phyloP scores from a whole-genome alignment of 2,888 invertebrate species.

The Tetranychus truncatus region DNA sequence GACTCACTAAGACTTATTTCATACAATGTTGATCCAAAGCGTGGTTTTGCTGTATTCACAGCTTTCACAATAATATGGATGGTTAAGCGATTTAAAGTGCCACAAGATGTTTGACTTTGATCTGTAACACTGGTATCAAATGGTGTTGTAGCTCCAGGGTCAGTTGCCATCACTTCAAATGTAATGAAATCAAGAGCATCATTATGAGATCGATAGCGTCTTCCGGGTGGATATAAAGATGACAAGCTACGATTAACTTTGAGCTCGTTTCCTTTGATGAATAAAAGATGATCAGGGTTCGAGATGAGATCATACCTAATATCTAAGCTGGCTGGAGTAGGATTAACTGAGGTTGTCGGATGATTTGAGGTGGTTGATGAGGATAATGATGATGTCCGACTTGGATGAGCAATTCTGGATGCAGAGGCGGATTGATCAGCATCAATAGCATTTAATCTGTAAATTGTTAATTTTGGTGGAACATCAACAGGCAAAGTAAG shows the following conservation, averaged over 20 bases:
- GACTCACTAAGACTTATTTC: constrained; percentile 79
- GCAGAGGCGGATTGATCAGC: not conserved
- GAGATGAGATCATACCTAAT: constrained; percentile 36
- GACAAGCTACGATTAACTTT: constrained; percentile 16
- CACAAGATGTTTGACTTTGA: constrained; percentile 8
- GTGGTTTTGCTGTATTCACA: no score
- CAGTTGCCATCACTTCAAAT: not conserved
- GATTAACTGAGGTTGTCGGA: not conserved
- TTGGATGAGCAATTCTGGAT: no score
- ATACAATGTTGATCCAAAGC: constrained; percentile 45
- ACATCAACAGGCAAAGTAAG: constrained; percentile 18
- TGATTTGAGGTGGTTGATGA: not conserved
- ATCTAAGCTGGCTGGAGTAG: not conserved
- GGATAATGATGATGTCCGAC: not conserved
- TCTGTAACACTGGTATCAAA: not conserved
- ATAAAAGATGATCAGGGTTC: constrained; percentile 61
- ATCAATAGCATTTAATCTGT: constrained; percentile 10
- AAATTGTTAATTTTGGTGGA: constrained; percentile 10
- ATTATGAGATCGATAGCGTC: not conserved
- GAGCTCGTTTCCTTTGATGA: constrained; percentile 50
- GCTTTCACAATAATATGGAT: no score
- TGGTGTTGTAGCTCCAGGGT: not conserved
- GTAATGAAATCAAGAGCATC: not conserved
- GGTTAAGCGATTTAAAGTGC: no score
- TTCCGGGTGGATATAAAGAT: not conserved